Evolutionary conservation across 2,888 invertebrate genomes (phyloP), one percentile per base, ranked within the genome.

Genomic region (Pogonocherus hispidulus): DNA sequence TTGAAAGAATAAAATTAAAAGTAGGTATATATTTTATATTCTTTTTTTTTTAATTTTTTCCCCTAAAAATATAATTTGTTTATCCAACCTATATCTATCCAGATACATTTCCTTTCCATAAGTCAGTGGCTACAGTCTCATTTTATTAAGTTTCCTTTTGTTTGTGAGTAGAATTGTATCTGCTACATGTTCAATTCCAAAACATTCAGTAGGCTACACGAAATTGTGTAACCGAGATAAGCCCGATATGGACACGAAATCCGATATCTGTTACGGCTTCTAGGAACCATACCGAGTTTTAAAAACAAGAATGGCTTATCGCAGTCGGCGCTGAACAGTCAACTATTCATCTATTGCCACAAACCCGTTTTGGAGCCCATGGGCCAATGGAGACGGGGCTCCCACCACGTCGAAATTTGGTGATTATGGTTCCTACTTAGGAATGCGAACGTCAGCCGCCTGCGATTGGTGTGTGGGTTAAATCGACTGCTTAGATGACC

Each of bases 401-500:
- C 78, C 76, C 76, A 74, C 73, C 76, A 74, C 73, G 55, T 52
- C 52, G 69, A 76, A 76, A 73, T 76, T 79, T 74, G 74, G 74
- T 56, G 67, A 74, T 49, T 62, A 51, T 74, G 75, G 76, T 72
- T 73, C 73, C 73, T 75, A 68, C 66, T 75, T 73, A 62, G 75
- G 71, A 70, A 72, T 71, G 66, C 60, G 49, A 67, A 54, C 66
- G 73, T 70, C 67, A 47, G 66, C 64, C 69, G 62, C 55, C 66
- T 60, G 73, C 72, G 60, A 77, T 78, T 78, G 77, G 77, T 65
- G 74, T 52, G 63, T 67, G 63, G 71, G 68, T 73, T 67, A 69
- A 73, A 71, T 71, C 71, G 71, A 70, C 66, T 67, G 76, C 67
- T 79, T 80, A 78, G 79, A 75, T 73, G 78, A 69, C 79, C 79